These are phyloP conservation scores for Drosophila nigricruria DNA, from an alignment of 2,888 invertebrate species.

Conservation along the genomic window DNA sequence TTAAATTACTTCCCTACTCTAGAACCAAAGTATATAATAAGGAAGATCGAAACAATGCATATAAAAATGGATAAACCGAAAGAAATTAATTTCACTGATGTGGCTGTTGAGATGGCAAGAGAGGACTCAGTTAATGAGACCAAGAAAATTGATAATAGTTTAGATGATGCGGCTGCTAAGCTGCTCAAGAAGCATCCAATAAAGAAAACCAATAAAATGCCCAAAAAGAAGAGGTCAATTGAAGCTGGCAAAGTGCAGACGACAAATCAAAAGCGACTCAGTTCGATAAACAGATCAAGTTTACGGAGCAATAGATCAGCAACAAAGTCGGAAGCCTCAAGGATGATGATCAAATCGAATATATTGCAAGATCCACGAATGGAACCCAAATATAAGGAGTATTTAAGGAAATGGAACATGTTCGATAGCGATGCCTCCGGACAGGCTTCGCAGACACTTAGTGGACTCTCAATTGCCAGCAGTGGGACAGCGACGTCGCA, in stretches of 20 bases:
- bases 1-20: no score
- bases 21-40: no score
- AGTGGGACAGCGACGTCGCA: neutral
- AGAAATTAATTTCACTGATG: no score
- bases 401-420: neutral
- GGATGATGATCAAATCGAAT: neutral
- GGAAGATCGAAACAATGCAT: no score
- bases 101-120: no score
- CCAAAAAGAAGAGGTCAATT: neutral
- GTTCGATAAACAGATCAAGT: neutral
- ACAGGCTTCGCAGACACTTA: neutral
- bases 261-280: neutral
- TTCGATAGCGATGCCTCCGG: accelerated
- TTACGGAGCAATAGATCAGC: neutral
- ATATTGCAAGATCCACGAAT: neutral
- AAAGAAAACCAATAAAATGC: neutral
- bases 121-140: no score
- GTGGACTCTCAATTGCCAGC: neutral
- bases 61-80: no score
- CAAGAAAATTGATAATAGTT: no score
- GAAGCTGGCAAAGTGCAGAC: neutral
- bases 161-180: neutral
- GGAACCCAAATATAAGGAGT: neutral
- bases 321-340: neutral
- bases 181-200: no score